phyloP scores from a whole-genome alignment of 2,888 invertebrate genomes.

The Eilema depressum region DNA sequence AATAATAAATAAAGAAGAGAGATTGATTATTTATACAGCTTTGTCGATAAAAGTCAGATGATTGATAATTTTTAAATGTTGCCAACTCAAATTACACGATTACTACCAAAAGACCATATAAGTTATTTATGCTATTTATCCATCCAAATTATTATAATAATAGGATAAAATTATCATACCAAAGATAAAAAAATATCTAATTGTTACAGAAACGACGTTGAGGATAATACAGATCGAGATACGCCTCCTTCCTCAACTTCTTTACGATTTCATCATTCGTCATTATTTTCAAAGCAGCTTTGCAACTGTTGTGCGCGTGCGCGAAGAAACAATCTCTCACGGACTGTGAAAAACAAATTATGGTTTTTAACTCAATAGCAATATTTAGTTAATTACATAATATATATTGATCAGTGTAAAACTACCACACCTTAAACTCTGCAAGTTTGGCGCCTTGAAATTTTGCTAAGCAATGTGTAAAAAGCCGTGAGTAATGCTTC shows the following conservation, averaged over 20 bases:
- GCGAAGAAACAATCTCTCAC: constrained; percentile 84
- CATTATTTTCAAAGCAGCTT: constrained; percentile 84
- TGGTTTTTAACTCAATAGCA: not conserved
- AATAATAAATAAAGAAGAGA: constrained; percentile 67
- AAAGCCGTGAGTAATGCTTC: constrained; percentile 75
- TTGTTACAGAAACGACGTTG: constrained; percentile 72
- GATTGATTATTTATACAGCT: constrained; percentile 8
- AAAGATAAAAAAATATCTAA: constrained; percentile 36
- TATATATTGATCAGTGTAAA: not conserved
- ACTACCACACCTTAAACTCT: constrained; percentile 74
- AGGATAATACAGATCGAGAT: constrained; percentile 80
- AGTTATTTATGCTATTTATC: not conserved
- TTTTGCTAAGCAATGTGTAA: constrained; percentile 76
- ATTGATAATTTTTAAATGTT: constrained; percentile 68
- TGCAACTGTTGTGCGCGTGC: constrained; percentile 83
- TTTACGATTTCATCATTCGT: constrained; percentile 79
- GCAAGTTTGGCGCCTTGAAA: constrained; percentile 77
- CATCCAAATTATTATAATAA: no score
- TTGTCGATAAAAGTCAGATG: constrained; percentile 72
- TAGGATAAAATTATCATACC: constrained; percentile 18
- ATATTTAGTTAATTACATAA: not conserved
- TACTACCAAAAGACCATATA: constrained; percentile 23
- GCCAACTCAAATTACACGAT: constrained; percentile 44
- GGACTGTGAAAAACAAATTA: constrained; percentile 62
- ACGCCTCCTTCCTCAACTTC: constrained; percentile 82